Percentiles rank a stretch among this genome's conserved stretches.
Conservation (phyloP, 2,797 vertebrate genomes). For the Gymnodraco acuticeps region DNA sequence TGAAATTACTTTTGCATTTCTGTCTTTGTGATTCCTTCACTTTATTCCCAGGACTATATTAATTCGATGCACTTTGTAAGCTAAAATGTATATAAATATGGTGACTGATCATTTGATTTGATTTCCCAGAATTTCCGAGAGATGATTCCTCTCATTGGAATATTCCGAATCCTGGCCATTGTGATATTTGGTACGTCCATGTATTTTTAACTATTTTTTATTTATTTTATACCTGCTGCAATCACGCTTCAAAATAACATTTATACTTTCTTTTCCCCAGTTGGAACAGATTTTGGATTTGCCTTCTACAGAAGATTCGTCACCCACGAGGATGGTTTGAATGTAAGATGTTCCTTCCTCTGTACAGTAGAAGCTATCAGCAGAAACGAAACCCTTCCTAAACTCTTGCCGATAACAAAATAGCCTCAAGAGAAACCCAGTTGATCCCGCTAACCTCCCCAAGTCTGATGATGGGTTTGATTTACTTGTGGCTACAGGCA, state of each 20-base stretch:
- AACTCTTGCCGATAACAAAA: background rate
- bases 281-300: conserved; percentile 89
- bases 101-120: background rate
- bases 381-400: background rate
- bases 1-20: background rate
- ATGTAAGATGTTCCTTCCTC: conserved; percentile 73
- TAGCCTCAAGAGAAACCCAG: background rate
- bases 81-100: background rate
- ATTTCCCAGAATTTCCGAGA: conserved; percentile 90
- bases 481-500: conserved; percentile 32
- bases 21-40: background rate
- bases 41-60: background rate
- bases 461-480: background rate
- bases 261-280: conserved; percentile 71
- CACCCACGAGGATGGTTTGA: conserved; percentile 66
- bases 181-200: conserved; percentile 83
- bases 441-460: conserved; percentile 14
- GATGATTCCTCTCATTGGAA: conserved; percentile 90
- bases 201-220: background rate
- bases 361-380: background rate
- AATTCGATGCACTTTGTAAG: background rate
- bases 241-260: background rate
- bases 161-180: conserved; percentile 87
- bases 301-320: conserved; percentile 92
- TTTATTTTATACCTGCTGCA: background rate